Evolutionary conservation across 2,888 invertebrate species (phyloP).

Genomic region (Ichneumon xanthorius): DNA sequence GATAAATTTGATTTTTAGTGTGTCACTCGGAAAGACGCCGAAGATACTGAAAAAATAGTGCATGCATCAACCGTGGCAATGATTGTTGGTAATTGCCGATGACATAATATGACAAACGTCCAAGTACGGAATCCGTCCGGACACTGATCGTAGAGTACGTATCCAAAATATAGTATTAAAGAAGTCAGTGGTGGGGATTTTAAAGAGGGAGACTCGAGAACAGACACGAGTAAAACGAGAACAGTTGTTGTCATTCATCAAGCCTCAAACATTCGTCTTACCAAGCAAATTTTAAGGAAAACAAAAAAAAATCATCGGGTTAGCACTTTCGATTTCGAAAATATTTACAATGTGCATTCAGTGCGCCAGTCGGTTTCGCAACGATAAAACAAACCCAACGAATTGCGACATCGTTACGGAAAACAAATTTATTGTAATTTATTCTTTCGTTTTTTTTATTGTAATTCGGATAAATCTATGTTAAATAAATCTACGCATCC

Average conservation of each 20-base stretch:
- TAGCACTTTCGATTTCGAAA: background rate
- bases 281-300: background rate
- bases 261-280: background rate
- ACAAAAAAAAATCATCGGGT: background rate
- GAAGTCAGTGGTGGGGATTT: background rate
- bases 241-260: background rate
- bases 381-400: background rate
- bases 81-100: background rate
- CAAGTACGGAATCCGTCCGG: background rate
- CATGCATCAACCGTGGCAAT: background rate
- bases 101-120: background rate
- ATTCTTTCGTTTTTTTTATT: background rate
- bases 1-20: background rate
- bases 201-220: background rate
- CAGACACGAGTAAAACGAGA: background rate
- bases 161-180: background rate
- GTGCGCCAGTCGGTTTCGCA: background rate
- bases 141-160: background rate
- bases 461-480: background rate
- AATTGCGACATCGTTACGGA: background rate
- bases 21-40: background rate
- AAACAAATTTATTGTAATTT: background rate
- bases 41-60: background rate
- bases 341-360: background rate
- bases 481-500: background rate